These are phyloP conservation scores for Leuctra nigra DNA, from an alignment of 2,888 invertebrate genomes.

Conservation along the genomic window DNA sequence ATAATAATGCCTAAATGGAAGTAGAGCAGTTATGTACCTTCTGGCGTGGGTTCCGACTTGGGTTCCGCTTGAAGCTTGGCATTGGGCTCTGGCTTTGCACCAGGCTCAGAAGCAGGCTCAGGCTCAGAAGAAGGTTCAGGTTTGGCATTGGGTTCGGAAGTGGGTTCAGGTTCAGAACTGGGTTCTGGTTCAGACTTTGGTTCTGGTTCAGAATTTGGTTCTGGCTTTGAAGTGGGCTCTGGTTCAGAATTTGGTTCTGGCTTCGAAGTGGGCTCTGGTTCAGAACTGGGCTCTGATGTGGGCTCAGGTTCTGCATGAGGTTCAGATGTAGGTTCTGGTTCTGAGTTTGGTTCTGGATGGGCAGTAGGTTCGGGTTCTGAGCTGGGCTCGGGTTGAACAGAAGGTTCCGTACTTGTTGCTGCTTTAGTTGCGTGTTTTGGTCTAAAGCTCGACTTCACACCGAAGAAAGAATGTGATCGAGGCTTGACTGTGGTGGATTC, in stretches of 20 bases:
- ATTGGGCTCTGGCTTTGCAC: conserved; percentile 36
- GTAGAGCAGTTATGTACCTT: too few species aligned
- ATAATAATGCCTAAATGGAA: too few species aligned
- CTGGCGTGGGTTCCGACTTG: conserved; percentile 28
- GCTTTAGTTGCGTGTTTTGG: conserved; percentile 23
- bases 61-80: conserved; percentile 35
- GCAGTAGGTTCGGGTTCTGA: conserved; percentile 33
- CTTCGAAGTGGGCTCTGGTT: conserved; percentile 38
- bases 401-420: conserved; percentile 14
- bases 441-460: conserved; percentile 28
- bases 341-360: conserved; percentile 45
- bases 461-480: conserved; percentile 38
- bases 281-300: conserved; percentile 43
- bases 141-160: conserved; percentile 40
- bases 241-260: conserved; percentile 38
- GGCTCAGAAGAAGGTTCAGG: conserved; percentile 38
- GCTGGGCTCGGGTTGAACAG: conserved; percentile 31
- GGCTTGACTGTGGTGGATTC: too few species aligned
- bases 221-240: conserved; percentile 40
- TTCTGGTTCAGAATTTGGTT: conserved; percentile 38
- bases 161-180: conserved; percentile 42
- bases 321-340: conserved; percentile 38
- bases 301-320: conserved; percentile 30
- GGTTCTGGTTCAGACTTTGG: conserved; percentile 38
- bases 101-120: conserved; percentile 39